Percentiles rank a stretch among this genome's conserved stretches.
Conservation (phyloP, 2,113 vertebrate species). For the Pluvialis apricaria region DNA sequence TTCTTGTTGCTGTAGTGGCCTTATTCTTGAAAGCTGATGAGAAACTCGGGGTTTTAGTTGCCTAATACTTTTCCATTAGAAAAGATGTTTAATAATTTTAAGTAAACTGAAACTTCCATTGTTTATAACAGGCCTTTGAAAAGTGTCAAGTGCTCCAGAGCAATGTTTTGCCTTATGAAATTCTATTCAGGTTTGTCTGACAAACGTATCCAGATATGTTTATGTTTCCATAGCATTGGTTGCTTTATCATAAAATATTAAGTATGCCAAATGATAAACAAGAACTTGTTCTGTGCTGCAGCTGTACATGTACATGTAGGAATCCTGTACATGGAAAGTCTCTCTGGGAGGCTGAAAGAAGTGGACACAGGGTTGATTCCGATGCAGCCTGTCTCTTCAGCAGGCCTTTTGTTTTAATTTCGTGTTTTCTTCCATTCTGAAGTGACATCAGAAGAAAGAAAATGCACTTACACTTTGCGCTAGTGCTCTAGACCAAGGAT, state of each 20-base stretch:
- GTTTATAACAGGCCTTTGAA: conserved; percentile 55
- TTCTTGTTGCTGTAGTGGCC: not conserved
- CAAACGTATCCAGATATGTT: conserved; percentile 48
- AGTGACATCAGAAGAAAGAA: not conserved
- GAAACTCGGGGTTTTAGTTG: not conserved
- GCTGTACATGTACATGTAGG: not conserved
- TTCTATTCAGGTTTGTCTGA: conserved; percentile 57
- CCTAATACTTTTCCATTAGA: conserved; percentile 65
- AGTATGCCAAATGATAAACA: conserved; percentile 40
- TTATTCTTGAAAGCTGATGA: conserved; percentile 21
- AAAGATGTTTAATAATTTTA: conserved; percentile 47
- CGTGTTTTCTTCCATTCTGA: not conserved
- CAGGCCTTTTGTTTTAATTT: rapidly evolving
- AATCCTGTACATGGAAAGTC: not conserved
- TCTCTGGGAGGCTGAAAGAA: not conserved
- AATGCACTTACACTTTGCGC: not conserved
- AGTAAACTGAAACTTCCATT: conserved; percentile 62
- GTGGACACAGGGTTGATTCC: not conserved
- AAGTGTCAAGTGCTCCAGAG: conserved; percentile 56
- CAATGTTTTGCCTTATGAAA: conserved; percentile 54
- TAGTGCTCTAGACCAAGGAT: not conserved
- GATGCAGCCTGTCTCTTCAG: not conserved
- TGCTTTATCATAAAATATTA: conserved; percentile 64
- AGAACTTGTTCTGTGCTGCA: not conserved
- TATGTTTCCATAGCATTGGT: conserved; percentile 41